Percentiles rank a stretch among this genome's conserved stretches.
phyloP scores from a whole-genome alignment of 2,888 invertebrate genomes.

The Vanessa cardui region DNA sequence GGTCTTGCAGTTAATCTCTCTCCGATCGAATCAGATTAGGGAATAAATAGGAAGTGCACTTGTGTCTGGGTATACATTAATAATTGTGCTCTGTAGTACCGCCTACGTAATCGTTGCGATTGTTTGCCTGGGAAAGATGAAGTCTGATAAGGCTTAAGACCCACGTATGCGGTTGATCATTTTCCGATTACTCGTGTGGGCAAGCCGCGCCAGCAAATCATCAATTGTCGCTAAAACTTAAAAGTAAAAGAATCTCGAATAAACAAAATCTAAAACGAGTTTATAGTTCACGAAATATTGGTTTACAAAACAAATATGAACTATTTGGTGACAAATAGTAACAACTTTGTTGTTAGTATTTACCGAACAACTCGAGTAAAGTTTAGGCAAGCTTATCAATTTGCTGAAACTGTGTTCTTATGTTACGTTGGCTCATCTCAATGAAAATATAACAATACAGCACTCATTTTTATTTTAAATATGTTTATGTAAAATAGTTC shows the following conservation, averaged over 20 bases:
- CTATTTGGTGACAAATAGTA: neutral
- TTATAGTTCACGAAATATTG: neutral
- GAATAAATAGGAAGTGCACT: no score
- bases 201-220: neutral
- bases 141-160: no score
- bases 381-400: neutral
- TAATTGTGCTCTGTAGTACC: no score
- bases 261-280: neutral
- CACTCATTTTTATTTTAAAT: no score
- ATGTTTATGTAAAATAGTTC: no score
- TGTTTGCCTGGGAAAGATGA: no score
- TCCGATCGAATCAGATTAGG: no score
- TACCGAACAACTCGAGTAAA: neutral
- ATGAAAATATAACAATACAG: neutral
- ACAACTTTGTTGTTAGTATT: neutral
- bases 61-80: neutral
- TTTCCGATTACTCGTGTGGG: neutral
- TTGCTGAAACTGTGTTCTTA: neutral
- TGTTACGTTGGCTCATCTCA: neutral
- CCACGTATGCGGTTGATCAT: no score
- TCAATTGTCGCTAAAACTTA: neutral
- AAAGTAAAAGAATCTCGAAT: neutral
- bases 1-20: no score
- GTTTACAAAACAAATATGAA: neutral
- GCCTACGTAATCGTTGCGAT: no score